Conservation (phyloP, 2,888 invertebrate species). For the Caenorhabditis plicata region DNA sequence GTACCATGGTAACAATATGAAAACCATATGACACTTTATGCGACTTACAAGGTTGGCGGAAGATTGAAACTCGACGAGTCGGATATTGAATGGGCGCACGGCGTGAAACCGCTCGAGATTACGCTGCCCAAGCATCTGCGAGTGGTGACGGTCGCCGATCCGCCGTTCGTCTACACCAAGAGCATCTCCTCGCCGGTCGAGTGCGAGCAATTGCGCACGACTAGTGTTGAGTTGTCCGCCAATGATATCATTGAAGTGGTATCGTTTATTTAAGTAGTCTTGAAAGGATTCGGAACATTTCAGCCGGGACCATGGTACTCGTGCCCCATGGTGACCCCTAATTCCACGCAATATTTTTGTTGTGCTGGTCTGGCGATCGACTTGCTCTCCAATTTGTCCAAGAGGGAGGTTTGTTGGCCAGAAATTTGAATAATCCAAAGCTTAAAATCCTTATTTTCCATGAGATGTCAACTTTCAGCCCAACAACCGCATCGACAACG, state of each 20-base stretch:
- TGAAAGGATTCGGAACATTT: background rate
- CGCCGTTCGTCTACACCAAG: slow-evolving; percentile 59
- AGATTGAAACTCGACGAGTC: slow-evolving; percentile 45
- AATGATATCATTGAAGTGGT: slow-evolving; percentile 44
- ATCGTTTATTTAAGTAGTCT: background rate
- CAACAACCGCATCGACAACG: slow-evolving; percentile 45
- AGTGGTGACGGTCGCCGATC: slow-evolving; percentile 54
- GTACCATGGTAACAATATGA: slow-evolving; percentile 32
- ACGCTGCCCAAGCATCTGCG: slow-evolving; percentile 57
- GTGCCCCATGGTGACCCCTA: slow-evolving; percentile 37
- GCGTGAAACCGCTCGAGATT: slow-evolving; percentile 54
- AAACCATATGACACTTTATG: background rate
- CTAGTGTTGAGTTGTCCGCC: slow-evolving; percentile 27
- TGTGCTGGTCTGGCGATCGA: slow-evolving; percentile 62
- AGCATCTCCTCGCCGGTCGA: slow-evolving; percentile 31
- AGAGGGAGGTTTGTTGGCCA: slow-evolving; percentile 39
- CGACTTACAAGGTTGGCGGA: slow-evolving; percentile 15
- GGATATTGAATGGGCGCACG: slow-evolving; percentile 52
- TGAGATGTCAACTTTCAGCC: slow-evolving; percentile 10
- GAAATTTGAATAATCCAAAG: background rate
- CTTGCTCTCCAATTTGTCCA: slow-evolving; percentile 50
- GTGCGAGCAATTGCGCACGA: slow-evolving; percentile 43
- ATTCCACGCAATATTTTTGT: slow-evolving; percentile 48
- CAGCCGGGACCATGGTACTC: slow-evolving; percentile 60
- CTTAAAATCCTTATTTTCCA: background rate